Percentiles rank a stretch among this genome's conserved stretches.
Conservation (phyloP, 2,113 vertebrate genomes). For the Pseudolaguvia tuberculata region DNA sequence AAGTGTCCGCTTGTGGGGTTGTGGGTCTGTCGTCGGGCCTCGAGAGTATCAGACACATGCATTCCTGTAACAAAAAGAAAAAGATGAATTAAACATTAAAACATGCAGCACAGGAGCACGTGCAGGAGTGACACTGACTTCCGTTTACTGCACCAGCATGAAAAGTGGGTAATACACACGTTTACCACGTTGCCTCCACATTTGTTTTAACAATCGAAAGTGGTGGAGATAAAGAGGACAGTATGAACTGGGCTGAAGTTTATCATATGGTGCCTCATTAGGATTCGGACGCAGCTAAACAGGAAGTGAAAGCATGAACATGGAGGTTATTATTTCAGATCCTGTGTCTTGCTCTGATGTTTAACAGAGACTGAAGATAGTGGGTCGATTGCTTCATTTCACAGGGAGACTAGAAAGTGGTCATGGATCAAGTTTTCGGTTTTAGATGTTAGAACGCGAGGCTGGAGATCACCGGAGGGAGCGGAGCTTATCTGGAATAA, state of each 20-base stretch:
- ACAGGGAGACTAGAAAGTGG: background rate
- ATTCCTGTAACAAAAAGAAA: slow-evolving; percentile 37
- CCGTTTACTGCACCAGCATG: background rate
- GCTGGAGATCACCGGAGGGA: slow-evolving; percentile 13
- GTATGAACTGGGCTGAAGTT: slow-evolving; percentile 14
- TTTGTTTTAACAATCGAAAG: too few species aligned
- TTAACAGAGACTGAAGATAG: slow-evolving; percentile 5
- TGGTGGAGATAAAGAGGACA: background rate
- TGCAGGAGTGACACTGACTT: background rate
- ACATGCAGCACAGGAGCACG: slow-evolving; percentile 21
- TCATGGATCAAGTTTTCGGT: slow-evolving; percentile 4
- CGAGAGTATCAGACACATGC: slow-evolving; percentile 2
- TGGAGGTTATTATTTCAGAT: slow-evolving; percentile 28
- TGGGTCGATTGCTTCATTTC: slow-evolving; percentile 25
- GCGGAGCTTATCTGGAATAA: slow-evolving; percentile 17
- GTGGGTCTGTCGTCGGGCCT: slow-evolving; percentile 12
- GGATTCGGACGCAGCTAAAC: slow-evolving; percentile 1
- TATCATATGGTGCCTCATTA: background rate
- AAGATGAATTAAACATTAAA: too few species aligned
- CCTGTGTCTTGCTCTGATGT: slow-evolving; percentile 34
- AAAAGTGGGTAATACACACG: background rate
- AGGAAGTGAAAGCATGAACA: background rate
- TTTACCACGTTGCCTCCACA: too few species aligned
- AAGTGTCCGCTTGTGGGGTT: slow-evolving; percentile 17
- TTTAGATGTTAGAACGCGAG: slow-evolving; percentile 10